These are phyloP conservation scores for Caenorhabditis afra DNA, from an alignment of 2,888 invertebrate genomes.

Conservation along the genomic window DNA sequence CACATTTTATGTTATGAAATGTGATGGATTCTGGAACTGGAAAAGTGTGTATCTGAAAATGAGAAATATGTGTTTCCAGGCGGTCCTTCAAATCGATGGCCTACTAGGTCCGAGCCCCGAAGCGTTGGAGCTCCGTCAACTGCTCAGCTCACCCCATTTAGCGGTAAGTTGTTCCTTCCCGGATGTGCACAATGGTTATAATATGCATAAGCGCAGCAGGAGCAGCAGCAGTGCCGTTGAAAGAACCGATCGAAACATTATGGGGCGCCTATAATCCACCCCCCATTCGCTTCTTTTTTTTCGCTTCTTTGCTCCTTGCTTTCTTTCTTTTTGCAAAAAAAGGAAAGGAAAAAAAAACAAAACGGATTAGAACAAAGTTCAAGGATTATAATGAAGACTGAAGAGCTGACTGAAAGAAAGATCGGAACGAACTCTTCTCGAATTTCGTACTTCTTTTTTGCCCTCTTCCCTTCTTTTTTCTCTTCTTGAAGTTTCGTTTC, in stretches of 20 bases:
- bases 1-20: too few species aligned
- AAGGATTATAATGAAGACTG: constrained; percentile 11
- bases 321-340: constrained; percentile 9
- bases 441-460: constrained; percentile 32
- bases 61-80: too few species aligned
- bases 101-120: constrained; percentile 74
- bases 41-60: background rate
- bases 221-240: background rate
- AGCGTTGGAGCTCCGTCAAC: constrained; percentile 72
- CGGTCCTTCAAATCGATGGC: constrained; percentile 68
- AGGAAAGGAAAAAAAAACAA: too few species aligned
- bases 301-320: background rate
- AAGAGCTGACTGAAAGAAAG: background rate
- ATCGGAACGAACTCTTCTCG: background rate
- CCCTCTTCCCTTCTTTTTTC: too few species aligned
- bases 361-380: constrained; percentile 40
- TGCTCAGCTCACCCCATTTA: constrained; percentile 75
- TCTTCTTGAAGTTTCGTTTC: constrained; percentile 5
- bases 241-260: constrained; percentile 47
- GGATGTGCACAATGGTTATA: constrained; percentile 18
- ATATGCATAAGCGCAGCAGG: constrained; percentile 28
- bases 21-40: background rate
- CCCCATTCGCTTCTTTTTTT: background rate
- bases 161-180: constrained; percentile 62
- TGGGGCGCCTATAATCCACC: constrained; percentile 46